Evolutionary conservation across 2,113 vertebrate genomes (phyloP).

Genomic region (Odocoileus virginianus): DNA sequence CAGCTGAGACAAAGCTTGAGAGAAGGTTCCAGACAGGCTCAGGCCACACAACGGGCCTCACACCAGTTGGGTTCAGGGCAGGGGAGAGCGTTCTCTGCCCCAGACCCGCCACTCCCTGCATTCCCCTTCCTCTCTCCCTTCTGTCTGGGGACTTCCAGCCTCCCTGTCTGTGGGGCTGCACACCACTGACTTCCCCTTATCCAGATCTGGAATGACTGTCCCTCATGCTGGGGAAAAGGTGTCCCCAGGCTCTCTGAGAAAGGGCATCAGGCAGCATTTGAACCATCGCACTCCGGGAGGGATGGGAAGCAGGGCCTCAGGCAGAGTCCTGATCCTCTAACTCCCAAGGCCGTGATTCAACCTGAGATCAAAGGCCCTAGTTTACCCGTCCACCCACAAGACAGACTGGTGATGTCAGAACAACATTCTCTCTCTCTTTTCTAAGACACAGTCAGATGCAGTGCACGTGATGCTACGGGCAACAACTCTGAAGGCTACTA

Average conservation of each 20-base stretch:
- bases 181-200: background rate
- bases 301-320: background rate
- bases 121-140: background rate
- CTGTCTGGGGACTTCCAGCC: background rate
- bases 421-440: background rate
- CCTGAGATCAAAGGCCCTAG: background rate
- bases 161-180: background rate
- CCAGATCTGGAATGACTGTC: background rate
- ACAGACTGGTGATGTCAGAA: background rate
- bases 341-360: background rate
- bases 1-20: background rate
- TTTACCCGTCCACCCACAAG: background rate
- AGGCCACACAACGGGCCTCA: background rate
- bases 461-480: background rate
- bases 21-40: background rate
- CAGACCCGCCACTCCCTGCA: background rate
- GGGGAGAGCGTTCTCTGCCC: background rate
- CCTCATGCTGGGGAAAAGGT: background rate
- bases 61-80: accelerated
- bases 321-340: background rate
- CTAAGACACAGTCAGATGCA: background rate
- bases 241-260: background rate
- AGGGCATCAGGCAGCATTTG: background rate
- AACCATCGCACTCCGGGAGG: background rate
- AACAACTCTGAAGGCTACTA: background rate